Evolutionary conservation across 2,113 vertebrate genomes (phyloP), one percentile per base, ranked within the genome.

Genomic region (Triplophysa dalaica): DNA sequence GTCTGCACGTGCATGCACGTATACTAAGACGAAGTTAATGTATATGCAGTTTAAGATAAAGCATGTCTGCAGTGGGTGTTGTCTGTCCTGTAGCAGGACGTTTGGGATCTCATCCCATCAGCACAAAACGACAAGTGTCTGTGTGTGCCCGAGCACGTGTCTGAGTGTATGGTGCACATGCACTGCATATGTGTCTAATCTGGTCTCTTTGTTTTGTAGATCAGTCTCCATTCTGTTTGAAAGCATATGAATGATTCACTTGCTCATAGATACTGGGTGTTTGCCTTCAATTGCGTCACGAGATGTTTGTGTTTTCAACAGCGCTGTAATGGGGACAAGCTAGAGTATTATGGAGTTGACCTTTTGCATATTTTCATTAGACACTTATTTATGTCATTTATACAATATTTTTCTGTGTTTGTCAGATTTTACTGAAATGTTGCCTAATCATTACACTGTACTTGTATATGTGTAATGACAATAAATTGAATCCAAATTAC

Each of bases 91-190:
- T 63, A 61, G 16, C 50, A 70, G 62, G 43, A 43, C 70, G 38
- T 29, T 77, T 48, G 77, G 73, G 70, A 63, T 74, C 52, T 74
- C 69, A 38, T 70, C 86, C 81, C 86, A 84, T 91, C 89, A 90
- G 87, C 88, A 90, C 81, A 87, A 83, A 87, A 64, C 16, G 60
- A 85, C 26, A 75, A 75, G 67, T 68, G 48, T 72, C 29, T 73
- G 43, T 75, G 33, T 65, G 65, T 64, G 38, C 8, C 6, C 48
- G 33, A 63, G 43, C 56, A 75, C 13, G 60, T 77, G 69, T 77
- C 17, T 33, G 14, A 33, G 11, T 54, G n/a, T 29, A 43, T 83
- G 70, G 74, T 77, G 80, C 17, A n/a, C 22, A 66, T 64, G 33
- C 21, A 22, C 26, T 45, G 63, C 38, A 21, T 74, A 56, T 70